Evolutionary conservation across 2,888 invertebrate genomes (phyloP).

Genomic region (Gastrophysa polygoni): DNA sequence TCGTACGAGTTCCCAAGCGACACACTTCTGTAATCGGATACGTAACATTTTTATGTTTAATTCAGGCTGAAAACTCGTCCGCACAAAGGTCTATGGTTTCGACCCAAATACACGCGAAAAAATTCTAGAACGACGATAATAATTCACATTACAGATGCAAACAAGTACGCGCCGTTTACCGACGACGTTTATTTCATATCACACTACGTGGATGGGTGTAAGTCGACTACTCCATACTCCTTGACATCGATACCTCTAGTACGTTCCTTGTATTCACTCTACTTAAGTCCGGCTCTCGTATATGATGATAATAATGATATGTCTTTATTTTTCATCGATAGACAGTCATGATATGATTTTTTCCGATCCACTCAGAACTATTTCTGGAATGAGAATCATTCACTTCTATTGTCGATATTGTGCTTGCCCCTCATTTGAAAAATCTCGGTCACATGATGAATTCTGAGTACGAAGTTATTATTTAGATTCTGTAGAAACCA

Average conservation of each 20-base stretch:
- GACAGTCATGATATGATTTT: no score
- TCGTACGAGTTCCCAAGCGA: neutral
- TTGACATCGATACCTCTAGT: slow-evolving; percentile 44
- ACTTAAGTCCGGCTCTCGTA: slow-evolving; percentile 32
- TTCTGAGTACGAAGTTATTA: no score
- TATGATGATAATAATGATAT: slow-evolving; percentile 18
- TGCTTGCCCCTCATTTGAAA: no score
- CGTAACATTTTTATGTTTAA: slow-evolving; percentile 21
- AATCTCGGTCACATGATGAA: no score
- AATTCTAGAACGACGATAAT: slow-evolving; percentile 40
- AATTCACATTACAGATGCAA: slow-evolving; percentile 37
- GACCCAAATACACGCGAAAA: slow-evolving; percentile 44
- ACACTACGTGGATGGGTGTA: slow-evolving; percentile 36
- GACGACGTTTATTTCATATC: no score
- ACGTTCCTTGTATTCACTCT: neutral
- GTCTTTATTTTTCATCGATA: no score
- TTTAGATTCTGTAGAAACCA: no score
- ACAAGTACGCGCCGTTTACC: no score
- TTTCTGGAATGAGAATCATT: no score
- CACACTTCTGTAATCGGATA: slow-evolving; percentile 15
- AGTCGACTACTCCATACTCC: slow-evolving; percentile 31
- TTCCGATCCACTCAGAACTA: no score
- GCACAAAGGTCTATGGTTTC: slow-evolving; percentile 34
- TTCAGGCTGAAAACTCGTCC: slow-evolving; percentile 31
- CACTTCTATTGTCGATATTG: no score